A percentile compares a stretch with the other conserved stretches of the same genome.
These are phyloP conservation scores for Rhagologus leucostigma DNA, from an alignment of 2,113 vertebrate species.

Conservation along the genomic window DNA sequence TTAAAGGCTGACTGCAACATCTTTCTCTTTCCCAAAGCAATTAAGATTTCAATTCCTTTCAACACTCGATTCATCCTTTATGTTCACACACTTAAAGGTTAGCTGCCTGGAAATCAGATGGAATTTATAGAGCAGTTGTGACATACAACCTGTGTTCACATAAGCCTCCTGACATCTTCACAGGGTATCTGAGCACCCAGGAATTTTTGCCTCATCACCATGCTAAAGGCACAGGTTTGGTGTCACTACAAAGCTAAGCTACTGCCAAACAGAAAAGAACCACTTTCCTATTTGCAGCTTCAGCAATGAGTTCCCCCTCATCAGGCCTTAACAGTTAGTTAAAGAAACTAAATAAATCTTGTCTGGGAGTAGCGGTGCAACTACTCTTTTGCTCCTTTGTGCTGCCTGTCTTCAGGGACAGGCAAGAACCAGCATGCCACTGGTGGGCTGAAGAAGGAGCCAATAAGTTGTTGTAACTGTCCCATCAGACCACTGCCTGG, in stretches of 20 bases:
- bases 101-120: not conserved
- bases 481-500: not conserved
- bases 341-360: not conserved
- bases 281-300: not conserved
- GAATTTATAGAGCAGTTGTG: not conserved
- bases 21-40: not conserved
- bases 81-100: not conserved
- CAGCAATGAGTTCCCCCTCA: not conserved
- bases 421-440: not conserved
- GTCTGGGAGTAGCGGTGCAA: not conserved
- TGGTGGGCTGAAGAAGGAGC: not conserved
- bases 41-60: not conserved
- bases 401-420: not conserved
- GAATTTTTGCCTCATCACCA: not conserved
- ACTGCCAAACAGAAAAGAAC: not conserved
- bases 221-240: not conserved
- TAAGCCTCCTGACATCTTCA: not conserved
- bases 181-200: not conserved
- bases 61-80: not conserved
- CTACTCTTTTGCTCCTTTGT: not conserved
- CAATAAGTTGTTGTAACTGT: not conserved
- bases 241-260: not conserved
- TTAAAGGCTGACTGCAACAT: not conserved
- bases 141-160: not conserved
- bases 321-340: not conserved